phyloP scores from a whole-genome alignment of 2,888 invertebrate genomes.

The Ochropleura plecta region DNA sequence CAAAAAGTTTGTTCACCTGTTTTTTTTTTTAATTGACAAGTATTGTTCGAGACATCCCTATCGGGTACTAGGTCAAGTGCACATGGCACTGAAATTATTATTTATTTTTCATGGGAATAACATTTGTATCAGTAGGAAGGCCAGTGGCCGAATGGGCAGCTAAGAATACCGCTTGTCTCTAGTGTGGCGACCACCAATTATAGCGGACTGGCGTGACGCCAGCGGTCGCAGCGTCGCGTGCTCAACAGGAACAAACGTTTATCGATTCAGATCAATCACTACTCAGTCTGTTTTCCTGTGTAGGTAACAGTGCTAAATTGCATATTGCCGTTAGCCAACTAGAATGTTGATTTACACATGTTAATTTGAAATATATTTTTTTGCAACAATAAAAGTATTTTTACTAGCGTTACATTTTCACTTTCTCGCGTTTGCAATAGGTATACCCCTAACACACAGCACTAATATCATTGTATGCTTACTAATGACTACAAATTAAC shows the following conservation, averaged over 20 bases:
- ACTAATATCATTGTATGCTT: slow-evolving; percentile 54
- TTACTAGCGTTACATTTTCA: slow-evolving; percentile 6
- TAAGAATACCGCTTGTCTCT: slow-evolving; percentile 93
- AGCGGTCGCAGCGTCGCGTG: slow-evolving; percentile 87
- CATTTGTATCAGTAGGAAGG: slow-evolving; percentile 81
- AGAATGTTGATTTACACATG: background rate
- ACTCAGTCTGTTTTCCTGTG: slow-evolving; percentile 65
- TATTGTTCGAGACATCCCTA: slow-evolving; percentile 66
- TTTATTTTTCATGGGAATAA: slow-evolving; percentile 79
- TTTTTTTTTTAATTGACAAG: too few species aligned
- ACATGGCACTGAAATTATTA: slow-evolving; percentile 79
- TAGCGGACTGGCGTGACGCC: slow-evolving; percentile 95
- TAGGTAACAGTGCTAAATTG: slow-evolving; percentile 9
- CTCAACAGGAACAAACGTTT: slow-evolving; percentile 83
- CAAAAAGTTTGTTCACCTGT: slow-evolving; percentile 76
- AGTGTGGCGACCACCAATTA: slow-evolving; percentile 95
- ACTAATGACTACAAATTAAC: slow-evolving; percentile 39
- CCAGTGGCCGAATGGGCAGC: slow-evolving; percentile 89
- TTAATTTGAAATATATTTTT: slow-evolving; percentile 5
- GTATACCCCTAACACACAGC: slow-evolving; percentile 21
- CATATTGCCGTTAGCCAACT: background rate
- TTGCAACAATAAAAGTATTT: slow-evolving; percentile 10
- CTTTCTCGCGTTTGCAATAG: slow-evolving; percentile 37
- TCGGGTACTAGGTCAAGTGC: slow-evolving; percentile 87
- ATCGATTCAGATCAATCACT: slow-evolving; percentile 84